Conservation (phyloP, 2,797 vertebrate species). For the Sebastiscus albofasciatus region DNA sequence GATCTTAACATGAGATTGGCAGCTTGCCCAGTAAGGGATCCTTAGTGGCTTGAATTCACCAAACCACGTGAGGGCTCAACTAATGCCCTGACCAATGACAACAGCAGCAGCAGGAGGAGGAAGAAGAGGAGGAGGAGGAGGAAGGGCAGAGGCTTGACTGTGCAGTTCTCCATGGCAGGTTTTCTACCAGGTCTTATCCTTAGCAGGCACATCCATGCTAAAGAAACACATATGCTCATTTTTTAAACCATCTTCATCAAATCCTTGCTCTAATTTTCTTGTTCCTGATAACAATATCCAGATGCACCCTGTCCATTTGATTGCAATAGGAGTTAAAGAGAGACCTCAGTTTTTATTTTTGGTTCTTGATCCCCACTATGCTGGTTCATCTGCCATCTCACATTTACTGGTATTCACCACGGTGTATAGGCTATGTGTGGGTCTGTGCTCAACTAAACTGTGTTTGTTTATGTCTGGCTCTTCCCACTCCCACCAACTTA, state of each 20-base stretch:
- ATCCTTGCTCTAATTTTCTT: not conserved
- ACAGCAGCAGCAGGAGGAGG: not conserved
- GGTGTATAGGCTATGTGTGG: not conserved
- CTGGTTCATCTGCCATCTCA: not conserved
- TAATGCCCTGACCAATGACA: constrained; percentile 62
- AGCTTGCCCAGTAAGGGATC: constrained; percentile 58
- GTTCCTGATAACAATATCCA: not conserved
- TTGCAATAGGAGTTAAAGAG: not conserved
- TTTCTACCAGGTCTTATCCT: constrained; percentile 25
- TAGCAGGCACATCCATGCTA: not conserved
- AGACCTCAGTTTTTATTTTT: not conserved
- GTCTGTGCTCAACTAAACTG: constrained; percentile 5
- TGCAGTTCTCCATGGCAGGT: constrained; percentile 39
- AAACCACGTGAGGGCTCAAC: constrained; percentile 63
- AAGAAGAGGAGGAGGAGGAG: constrained; percentile 24
- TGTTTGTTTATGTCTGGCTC: constrained; percentile 59
- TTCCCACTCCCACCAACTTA: constrained; percentile 46
- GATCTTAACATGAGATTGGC: constrained; percentile 70
- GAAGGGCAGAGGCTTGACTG: constrained; percentile 44
- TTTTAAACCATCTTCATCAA: not conserved
- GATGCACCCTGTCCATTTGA: not conserved
- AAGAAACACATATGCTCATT: not conserved
- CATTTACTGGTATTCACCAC: not conserved
- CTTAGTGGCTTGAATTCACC: constrained; percentile 64
- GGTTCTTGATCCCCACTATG: not conserved